Evolutionary conservation across 2,888 invertebrate species (phyloP).

Genomic region (Ectropis crepuscularia): DNA sequence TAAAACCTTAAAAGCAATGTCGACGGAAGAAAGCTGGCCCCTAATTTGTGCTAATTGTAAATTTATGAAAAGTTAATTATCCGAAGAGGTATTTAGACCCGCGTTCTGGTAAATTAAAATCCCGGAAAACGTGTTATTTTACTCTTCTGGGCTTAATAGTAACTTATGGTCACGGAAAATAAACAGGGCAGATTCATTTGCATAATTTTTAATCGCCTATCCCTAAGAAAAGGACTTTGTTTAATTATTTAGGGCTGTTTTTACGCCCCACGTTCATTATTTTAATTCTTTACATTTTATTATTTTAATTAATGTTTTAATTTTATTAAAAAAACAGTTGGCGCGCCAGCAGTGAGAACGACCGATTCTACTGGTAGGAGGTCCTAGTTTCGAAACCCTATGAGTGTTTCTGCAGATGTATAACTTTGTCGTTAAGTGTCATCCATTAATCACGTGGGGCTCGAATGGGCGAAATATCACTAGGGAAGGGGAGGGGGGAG

Average conservation of each 20-base stretch:
- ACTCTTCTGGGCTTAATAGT: conserved; percentile 17
- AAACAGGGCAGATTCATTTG: conserved; percentile 15
- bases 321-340: no score
- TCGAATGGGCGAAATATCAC: no score
- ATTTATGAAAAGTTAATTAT: conserved; percentile 53
- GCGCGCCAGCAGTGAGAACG: no score
- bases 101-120: conserved; percentile 36
- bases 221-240: not conserved
- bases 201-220: conserved; percentile 13
- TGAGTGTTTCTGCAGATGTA: no score
- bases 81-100: conserved; percentile 41
- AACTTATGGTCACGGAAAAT: conserved; percentile 18
- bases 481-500: no score
- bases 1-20: conserved; percentile 44
- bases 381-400: no score
- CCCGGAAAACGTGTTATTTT: conserved; percentile 24
- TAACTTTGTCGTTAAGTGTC: no score
- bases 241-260: not conserved
- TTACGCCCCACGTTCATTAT: no score
- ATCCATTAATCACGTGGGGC: no score
- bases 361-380: no score
- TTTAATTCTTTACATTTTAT: no score
- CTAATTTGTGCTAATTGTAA: conserved; percentile 52
- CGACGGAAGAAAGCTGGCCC: conserved; percentile 40
- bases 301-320: no score